Evolutionary conservation across 2,888 invertebrate genomes (phyloP), one percentile per base, ranked within the genome.

Genomic region (Synergus japonicus): DNA sequence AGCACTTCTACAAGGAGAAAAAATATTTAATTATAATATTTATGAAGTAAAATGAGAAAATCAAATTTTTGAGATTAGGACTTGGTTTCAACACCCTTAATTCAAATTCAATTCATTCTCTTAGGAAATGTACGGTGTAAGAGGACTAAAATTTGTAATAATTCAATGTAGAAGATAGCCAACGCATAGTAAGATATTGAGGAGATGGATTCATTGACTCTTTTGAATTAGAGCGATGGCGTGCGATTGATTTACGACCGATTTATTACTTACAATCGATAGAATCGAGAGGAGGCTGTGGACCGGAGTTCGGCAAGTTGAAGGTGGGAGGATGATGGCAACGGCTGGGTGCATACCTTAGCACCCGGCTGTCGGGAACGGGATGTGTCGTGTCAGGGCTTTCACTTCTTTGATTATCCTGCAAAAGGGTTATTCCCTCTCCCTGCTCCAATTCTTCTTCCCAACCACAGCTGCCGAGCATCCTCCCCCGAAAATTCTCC

Each of bases 331-430:
- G 88, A 86, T 89, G 90, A 86, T 90, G 90, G 88, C 89, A 91
- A 88, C 90, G 90, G 87, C 91, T 91, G 89, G 91, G 91, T 88
- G 91, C 91, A 91, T 91, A 91, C 91, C 91, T 91, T 88, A 91
- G 91, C 90, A 91, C 91, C 91, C 91, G 90, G 87, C 91, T 91
- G 87, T 91, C 91, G 88, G 90, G 91, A 84, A 90, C 89, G 84
- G 91, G 90, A 89, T 89, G 90, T 87, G 90, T 90, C 86, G 90
- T 89, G 87, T 89, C 89, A 85, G 88, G 87, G 86, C 90, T 89
- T 85, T 88, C 89, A 85, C 87, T 87, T 87, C 86, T 87, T 88
- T 88, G 87, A 85, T 86, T 87, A 82, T 88, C 87, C 83, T 86
- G 87, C 84, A 87, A 86, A 84, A 83, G 88, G 86, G 86, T 82